These are phyloP conservation scores for Agonopterix arenella DNA, from an alignment of 2,888 invertebrate genomes.

Conservation along the genomic window DNA sequence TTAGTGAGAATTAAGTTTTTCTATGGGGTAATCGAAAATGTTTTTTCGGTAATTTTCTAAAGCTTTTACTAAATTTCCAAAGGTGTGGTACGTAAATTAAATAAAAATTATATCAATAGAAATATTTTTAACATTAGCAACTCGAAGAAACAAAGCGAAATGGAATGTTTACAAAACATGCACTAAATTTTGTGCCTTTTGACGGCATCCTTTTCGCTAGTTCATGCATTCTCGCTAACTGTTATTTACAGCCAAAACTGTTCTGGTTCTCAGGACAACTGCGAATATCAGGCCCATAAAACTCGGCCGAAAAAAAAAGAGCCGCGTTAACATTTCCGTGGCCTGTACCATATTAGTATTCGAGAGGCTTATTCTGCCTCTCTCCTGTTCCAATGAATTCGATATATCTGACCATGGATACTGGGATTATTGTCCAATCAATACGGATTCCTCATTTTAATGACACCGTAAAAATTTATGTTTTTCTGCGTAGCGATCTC, in stretches of 20 bases:
- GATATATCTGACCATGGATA: no score
- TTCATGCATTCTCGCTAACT: conserved; percentile 20
- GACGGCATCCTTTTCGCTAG: conserved; percentile 19
- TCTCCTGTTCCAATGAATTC: background rate
- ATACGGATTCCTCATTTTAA: no score
- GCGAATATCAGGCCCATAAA: conserved; percentile 35
- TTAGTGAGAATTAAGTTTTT: no score
- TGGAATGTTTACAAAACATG: conserved; percentile 6
- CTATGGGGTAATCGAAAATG: no score
- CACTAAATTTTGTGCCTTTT: conserved; percentile 10
- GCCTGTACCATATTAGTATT: conserved; percentile 21
- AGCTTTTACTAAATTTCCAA: no score
- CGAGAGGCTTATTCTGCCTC: conserved; percentile 11
- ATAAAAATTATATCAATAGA: no score
- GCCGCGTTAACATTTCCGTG: conserved; percentile 34
- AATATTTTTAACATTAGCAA: no score
- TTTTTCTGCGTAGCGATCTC: no score
- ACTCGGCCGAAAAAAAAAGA: conserved; percentile 31
- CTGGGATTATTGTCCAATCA: no score
- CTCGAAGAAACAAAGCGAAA: background rate
- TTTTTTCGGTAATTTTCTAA: no score
- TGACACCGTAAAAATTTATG: no score
- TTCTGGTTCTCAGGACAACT: conserved; percentile 19
- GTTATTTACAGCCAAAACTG: conserved; percentile 30
- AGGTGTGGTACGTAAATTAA: no score